Evolutionary conservation across 2,797 vertebrate species (phyloP).

Genomic region (Neopelma chrysocephalum): DNA sequence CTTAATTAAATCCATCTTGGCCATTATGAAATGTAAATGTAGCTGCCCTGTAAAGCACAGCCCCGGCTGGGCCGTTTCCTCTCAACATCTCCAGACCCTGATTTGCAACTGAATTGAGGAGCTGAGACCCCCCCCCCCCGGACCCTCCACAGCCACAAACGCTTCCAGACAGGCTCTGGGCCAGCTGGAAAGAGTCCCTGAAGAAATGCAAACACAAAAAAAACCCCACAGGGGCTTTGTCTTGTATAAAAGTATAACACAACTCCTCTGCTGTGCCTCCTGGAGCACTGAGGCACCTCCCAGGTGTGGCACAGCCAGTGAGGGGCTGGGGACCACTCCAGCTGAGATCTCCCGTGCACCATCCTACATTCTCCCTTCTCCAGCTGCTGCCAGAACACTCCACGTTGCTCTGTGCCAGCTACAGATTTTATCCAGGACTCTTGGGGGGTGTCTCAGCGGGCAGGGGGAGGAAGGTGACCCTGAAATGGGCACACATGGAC

Average conservation of each 20-base stretch:
- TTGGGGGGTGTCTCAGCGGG: accelerated
- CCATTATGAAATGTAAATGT: neutral
- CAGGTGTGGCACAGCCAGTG: neutral
- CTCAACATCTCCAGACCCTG: neutral
- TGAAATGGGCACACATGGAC: accelerated
- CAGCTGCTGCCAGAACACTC: neutral
- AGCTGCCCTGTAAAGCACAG: neutral
- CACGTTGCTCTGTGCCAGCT: accelerated
- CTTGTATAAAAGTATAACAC: neutral
- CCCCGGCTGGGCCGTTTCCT: neutral
- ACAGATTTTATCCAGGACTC: neutral
- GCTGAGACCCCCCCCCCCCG: neutral
- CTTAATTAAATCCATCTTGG: conserved; percentile 22
- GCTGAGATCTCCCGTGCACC: neutral
- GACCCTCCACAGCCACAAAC: neutral
- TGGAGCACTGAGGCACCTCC: neutral
- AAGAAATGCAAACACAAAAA: neutral
- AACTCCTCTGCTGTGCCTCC: neutral
- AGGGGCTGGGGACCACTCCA: neutral
- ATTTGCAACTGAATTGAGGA: neutral
- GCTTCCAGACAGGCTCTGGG: neutral
- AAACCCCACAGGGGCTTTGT: neutral
- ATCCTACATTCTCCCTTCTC: neutral
- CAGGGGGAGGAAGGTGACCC: conserved; percentile 3
- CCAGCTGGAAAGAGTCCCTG: neutral